phyloP scores from a whole-genome alignment of 2,888 invertebrate genomes.

The Euzophera pinguis region DNA sequence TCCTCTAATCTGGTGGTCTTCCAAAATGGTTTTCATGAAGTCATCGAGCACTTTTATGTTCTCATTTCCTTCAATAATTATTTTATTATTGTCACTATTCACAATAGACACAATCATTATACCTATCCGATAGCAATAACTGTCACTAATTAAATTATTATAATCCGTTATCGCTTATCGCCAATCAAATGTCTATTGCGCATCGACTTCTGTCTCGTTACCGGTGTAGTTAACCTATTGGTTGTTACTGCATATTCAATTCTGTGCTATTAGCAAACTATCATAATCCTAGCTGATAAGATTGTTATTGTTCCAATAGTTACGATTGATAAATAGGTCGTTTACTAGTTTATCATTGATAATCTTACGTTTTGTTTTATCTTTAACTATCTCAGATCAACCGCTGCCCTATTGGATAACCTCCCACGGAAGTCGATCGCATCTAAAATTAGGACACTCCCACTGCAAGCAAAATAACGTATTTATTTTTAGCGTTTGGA shows the following conservation, averaged over 20 bases:
- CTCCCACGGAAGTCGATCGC: conserved; percentile 8
- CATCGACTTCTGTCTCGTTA: too few relatives aligned
- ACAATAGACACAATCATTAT: neutral
- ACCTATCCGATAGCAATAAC: neutral
- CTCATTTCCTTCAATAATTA: too few relatives aligned
- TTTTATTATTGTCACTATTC: too few relatives aligned
- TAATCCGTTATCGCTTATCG: too few relatives aligned
- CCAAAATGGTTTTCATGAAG: too few relatives aligned
- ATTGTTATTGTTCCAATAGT: conserved; percentile 5
- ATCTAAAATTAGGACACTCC: conserved; percentile 6
- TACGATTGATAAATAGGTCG: neutral
- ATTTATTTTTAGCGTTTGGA: neutral
- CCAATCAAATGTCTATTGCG: too few relatives aligned
- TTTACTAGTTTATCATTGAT: neutral
- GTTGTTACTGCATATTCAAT: neutral
- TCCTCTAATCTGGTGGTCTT: too few relatives aligned
- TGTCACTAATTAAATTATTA: neutral
- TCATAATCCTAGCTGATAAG: neutral
- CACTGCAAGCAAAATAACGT: neutral
- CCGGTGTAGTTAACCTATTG: neutral
- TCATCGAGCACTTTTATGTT: too few relatives aligned
- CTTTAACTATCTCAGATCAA: neutral
- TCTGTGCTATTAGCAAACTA: neutral
- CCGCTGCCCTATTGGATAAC: conserved; percentile 8
- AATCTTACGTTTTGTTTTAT: neutral